phyloP scores from a whole-genome alignment of 2,888 invertebrate genomes.

The Crepidodera aurea region DNA sequence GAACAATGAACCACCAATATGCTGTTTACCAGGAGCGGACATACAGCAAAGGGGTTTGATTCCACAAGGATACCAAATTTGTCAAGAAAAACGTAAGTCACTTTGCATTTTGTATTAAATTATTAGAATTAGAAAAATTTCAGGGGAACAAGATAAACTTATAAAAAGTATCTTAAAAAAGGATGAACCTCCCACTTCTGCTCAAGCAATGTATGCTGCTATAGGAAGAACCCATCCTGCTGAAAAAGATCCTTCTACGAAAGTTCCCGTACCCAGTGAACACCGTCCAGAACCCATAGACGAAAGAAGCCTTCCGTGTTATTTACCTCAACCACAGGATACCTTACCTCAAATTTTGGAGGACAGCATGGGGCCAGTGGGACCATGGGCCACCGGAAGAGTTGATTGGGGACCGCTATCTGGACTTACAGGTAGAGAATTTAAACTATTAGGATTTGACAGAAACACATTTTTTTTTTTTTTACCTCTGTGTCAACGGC shows the following conservation, averaged over 20 bases:
- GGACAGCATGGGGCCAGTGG: slow-evolving; percentile 65
- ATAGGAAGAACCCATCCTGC: slow-evolving; percentile 8
- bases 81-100: slow-evolving; percentile 3
- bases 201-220: slow-evolving; percentile 6
- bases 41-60: not conserved
- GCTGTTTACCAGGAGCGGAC: slow-evolving; percentile 14
- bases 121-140: not conserved
- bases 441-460: too few species aligned
- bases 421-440: slow-evolving; percentile 66
- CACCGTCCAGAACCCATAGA: slow-evolving; percentile 30
- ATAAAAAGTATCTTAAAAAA: not conserved
- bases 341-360: slow-evolving; percentile 53
- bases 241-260: not conserved
- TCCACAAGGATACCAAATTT: slow-evolving; percentile 6
- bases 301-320: slow-evolving; percentile 54
- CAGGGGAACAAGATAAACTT: not conserved
- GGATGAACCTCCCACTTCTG: not conserved
- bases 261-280: slow-evolving; percentile 36
- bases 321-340: slow-evolving; percentile 66
- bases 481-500: too few species aligned
- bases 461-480: too few species aligned
- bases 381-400: slow-evolving; percentile 76
- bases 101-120: not conserved
- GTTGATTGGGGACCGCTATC: slow-evolving; percentile 77
- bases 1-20: slow-evolving; percentile 4